Evolutionary conservation across 2,888 invertebrate genomes (phyloP).

Genomic region (Sesamia inferens): DNA sequence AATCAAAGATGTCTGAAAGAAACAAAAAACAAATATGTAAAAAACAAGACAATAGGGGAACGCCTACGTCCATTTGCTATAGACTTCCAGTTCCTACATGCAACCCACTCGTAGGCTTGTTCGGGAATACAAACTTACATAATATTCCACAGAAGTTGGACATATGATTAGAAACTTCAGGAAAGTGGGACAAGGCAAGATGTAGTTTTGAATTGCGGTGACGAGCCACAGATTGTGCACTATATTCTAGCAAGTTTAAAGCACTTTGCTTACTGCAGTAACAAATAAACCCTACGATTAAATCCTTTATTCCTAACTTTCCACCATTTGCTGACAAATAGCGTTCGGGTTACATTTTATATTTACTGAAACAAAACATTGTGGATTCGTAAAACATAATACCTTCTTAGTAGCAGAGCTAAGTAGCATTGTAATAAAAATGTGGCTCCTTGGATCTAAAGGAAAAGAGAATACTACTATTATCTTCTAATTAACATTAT

Average conservation of each 20-base stretch:
- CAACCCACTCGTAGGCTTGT: constrained; percentile 54
- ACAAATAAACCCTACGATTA: constrained; percentile 38
- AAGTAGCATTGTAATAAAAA: not conserved
- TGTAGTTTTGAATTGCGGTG: constrained; percentile 55
- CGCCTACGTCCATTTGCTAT: constrained; percentile 56
- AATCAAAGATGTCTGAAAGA: constrained; percentile 34
- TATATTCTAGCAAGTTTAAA: constrained; percentile 42
- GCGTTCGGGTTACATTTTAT: constrained; percentile 53
- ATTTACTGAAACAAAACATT: constrained; percentile 53
- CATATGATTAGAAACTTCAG: constrained; percentile 59
- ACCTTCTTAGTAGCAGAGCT: constrained; percentile 18
- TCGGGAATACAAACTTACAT: constrained; percentile 51
- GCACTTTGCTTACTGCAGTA: constrained; percentile 27
- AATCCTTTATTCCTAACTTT: constrained; percentile 34
- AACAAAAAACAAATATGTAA: constrained; percentile 41
- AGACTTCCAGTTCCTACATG: constrained; percentile 45
- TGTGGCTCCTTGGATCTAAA: constrained; percentile 23
- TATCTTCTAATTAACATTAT: constrained; percentile 23
- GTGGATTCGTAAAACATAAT: constrained; percentile 50
- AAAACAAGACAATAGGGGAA: constrained; percentile 61
- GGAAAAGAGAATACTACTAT: constrained; percentile 15
- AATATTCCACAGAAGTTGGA: constrained; percentile 53
- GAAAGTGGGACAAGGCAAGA: constrained; percentile 52
- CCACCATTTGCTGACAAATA: constrained; percentile 38
- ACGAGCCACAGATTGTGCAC: constrained; percentile 31